phyloP scores from a whole-genome alignment of 2,113 vertebrate genomes.

The Emberiza fucata region DNA sequence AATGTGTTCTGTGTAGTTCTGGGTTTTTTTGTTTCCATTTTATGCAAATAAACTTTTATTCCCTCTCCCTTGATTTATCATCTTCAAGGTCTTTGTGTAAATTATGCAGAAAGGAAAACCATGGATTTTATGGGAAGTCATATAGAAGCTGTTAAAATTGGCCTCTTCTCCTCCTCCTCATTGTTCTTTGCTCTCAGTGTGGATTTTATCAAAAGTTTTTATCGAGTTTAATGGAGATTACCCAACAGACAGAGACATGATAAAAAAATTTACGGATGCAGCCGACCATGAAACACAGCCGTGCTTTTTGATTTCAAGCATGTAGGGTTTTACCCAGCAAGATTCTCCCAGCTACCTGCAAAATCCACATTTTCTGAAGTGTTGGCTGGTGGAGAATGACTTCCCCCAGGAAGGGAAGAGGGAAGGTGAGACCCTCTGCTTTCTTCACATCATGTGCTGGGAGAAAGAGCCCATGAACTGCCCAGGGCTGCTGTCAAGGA shows the following conservation, averaged over 20 bases:
- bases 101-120: neutral
- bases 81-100: slow-evolving; percentile 22
- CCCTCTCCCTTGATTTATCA: slow-evolving; percentile 12
- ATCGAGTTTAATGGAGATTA: neutral
- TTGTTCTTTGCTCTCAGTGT: slow-evolving; percentile 10
- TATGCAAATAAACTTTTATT: slow-evolving; percentile 41
- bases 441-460: neutral
- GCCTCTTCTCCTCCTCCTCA: slow-evolving; percentile 1
- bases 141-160: slow-evolving; percentile 7
- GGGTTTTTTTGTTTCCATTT: neutral
- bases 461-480: neutral
- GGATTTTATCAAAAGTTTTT: slow-evolving; percentile 27
- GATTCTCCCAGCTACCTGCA: neutral
- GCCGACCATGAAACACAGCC: neutral
- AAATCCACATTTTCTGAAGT: neutral
- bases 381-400: neutral
- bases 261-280: neutral
- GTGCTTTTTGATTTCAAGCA: neutral
- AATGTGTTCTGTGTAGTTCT: neutral
- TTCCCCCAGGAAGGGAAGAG: neutral
- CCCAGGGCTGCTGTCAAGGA: neutral
- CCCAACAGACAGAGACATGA: neutral
- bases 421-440: neutral
- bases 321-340: neutral
- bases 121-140: neutral